These are phyloP conservation scores for Pelodytes ibericus DNA, from an alignment of 2,797 vertebrate species.

Conservation along the genomic window DNA sequence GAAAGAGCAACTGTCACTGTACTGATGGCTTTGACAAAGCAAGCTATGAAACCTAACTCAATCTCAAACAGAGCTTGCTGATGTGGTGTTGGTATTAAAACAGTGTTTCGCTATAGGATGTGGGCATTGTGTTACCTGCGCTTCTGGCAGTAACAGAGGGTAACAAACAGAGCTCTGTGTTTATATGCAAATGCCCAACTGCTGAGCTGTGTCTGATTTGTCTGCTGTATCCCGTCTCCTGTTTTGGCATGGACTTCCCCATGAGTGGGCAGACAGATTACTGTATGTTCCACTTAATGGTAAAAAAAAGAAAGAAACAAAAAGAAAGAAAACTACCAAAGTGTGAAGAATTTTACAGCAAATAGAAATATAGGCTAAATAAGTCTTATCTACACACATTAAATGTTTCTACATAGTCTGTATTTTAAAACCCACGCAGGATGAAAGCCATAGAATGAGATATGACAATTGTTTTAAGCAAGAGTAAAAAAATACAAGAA, in stretches of 20 bases:
- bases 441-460: no score
- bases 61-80: background rate
- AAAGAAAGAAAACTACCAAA: background rate
- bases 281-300: background rate
- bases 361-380: no score
- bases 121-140: background rate
- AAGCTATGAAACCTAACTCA: constrained; percentile 3
- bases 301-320: background rate
- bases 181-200: background rate
- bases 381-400: no score
- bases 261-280: background rate
- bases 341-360: no score
- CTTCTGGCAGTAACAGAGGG: background rate
- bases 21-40: constrained; percentile 13
- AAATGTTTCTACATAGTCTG: no score
- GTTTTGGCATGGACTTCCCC: constrained; percentile 1
- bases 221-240: background rate
- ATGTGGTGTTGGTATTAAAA: background rate
- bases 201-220: background rate
- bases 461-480: no score
- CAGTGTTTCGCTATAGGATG: background rate
- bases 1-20: background rate
- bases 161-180: background rate
- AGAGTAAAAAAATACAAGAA: no score
- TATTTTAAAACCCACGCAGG: no score